A percentile compares a stretch with the other conserved stretches of the same genome.
These are phyloP conservation scores for Andrena haemorrhoa DNA, from an alignment of 2,888 invertebrate genomes.

Conservation along the genomic window DNA sequence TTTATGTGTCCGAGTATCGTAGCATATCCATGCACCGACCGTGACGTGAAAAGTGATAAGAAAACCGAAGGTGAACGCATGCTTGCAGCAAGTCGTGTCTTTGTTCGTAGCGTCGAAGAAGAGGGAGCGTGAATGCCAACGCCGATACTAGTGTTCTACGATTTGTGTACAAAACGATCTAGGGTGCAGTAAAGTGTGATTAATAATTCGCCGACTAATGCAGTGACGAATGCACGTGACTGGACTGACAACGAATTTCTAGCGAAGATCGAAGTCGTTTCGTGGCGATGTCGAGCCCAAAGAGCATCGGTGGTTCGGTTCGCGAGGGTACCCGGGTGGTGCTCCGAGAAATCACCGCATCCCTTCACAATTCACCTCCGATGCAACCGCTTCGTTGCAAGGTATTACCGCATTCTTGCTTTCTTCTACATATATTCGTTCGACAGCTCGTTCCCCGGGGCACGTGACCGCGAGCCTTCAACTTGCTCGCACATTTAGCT, in stretches of 20 bases:
- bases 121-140: conserved; percentile 20
- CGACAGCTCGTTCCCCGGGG: neutral
- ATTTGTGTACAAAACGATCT: conserved; percentile 4
- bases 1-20: neutral
- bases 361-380: conserved; percentile 78
- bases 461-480: conserved; percentile 7
- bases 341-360: conserved; percentile 79
- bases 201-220: neutral
- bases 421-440: conserved; percentile 14
- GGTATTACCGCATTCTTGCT: conserved; percentile 60
- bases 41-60: neutral
- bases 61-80: conserved; percentile 3
- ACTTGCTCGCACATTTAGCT: conserved; percentile 3
- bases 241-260: neutral
- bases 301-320: conserved; percentile 59
- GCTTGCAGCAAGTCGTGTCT: neutral
- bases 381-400: conserved; percentile 68
- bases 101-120: conserved; percentile 9
- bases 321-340: conserved; percentile 79
- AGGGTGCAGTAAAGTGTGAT: neutral
- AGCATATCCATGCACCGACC: neutral
- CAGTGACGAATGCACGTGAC: conserved; percentile 8
- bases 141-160: conserved; percentile 5
- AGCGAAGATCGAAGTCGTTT: neutral
- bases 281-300: conserved; percentile 75